Conservation (phyloP, 2,888 invertebrate species). For the Steinernema hermaphroditum region DNA sequence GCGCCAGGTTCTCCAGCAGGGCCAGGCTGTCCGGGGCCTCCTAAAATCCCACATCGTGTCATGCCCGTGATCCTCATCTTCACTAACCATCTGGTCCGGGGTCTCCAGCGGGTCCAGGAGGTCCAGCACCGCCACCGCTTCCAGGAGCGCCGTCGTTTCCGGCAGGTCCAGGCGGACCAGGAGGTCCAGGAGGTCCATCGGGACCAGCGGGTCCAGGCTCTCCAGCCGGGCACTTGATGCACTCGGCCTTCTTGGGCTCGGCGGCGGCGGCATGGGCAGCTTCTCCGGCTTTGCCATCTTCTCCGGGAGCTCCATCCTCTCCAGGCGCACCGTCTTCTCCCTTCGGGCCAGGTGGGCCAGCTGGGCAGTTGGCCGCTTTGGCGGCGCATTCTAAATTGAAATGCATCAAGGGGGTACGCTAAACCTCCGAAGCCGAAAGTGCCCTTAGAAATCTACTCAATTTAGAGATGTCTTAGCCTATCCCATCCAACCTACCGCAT, state of each 20-base stretch:
- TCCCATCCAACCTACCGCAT: too few relatives aligned
- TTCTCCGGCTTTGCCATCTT: background rate
- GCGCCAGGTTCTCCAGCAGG: slow-evolving; percentile 7
- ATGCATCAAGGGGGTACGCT: background rate
- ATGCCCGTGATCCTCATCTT: too few relatives aligned
- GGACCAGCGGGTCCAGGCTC: slow-evolving; percentile 19
- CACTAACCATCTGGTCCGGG: background rate
- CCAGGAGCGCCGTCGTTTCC: slow-evolving; percentile 18
- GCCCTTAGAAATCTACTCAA: background rate
- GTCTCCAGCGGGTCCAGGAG: slow-evolving; percentile 17
- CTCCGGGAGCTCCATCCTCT: slow-evolving; percentile 2
- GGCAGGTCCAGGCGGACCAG: background rate
- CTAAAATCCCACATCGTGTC: too few relatives aligned
- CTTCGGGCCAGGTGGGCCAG: slow-evolving; percentile 12
- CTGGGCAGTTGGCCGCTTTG: background rate
- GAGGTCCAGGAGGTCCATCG: slow-evolving; percentile 16
- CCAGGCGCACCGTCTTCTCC: slow-evolving; percentile 14
- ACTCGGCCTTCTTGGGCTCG: background rate
- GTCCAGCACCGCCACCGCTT: background rate
- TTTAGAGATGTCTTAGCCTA: background rate
- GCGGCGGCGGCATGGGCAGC: background rate
- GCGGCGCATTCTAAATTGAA: background rate
- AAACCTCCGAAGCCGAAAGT: too few relatives aligned
- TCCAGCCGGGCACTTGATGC: slow-evolving; percentile 14
- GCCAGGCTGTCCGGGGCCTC: background rate